Evolutionary conservation across 2,797 vertebrate species (phyloP).

Genomic region (Brachymystax lenok): DNA sequence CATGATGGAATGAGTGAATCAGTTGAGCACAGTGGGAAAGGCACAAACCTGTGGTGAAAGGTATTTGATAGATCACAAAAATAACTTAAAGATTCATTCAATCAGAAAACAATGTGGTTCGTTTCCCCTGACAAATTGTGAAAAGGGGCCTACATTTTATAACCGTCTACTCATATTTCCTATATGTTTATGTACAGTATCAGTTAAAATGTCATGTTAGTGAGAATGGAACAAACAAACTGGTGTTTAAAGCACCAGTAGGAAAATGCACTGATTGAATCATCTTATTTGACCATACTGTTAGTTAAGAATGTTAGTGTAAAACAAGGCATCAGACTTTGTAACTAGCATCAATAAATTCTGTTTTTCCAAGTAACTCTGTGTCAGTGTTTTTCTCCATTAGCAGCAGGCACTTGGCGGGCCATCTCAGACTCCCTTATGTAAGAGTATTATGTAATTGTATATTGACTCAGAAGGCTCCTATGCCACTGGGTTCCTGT

Average conservation of each 20-base stretch:
- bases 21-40: neutral
- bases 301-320: neutral
- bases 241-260: neutral
- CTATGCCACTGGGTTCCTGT: conserved; percentile 32
- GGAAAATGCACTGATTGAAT: neutral
- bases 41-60: neutral
- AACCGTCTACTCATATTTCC: neutral
- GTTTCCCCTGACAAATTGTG: neutral
- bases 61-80: neutral
- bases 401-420: neutral
- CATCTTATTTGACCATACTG: neutral
- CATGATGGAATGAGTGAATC: conserved; percentile 13
- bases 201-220: neutral
- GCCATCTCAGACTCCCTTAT: conserved; percentile 1
- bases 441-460: conserved; percentile 31
- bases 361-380: neutral
- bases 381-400: conserved; percentile 2
- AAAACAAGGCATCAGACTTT: neutral
- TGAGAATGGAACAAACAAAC: neutral
- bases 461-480: conserved; percentile 25
- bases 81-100: neutral
- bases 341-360: conserved; percentile 44
- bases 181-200: neutral
- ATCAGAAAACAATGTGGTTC: neutral
- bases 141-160: too few relatives aligned